Conservation (phyloP, 2,888 invertebrate genomes). For the Anorthoa munda region DNA sequence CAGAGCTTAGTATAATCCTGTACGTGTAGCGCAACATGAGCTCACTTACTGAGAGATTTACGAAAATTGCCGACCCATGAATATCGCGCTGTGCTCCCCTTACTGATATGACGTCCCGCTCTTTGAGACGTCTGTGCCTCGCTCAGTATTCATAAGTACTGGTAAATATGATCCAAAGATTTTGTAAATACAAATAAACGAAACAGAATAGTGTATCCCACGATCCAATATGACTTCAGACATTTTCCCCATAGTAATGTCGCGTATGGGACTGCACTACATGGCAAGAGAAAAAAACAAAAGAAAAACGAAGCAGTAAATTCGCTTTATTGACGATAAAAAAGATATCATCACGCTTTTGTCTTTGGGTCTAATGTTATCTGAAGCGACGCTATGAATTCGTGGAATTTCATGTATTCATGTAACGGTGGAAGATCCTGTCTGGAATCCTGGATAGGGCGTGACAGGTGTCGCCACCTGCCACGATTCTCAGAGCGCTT, state of each 20-base stretch:
- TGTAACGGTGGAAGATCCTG: slow-evolving; percentile 8
- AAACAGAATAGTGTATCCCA: slow-evolving; percentile 20
- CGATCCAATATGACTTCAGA: slow-evolving; percentile 1
- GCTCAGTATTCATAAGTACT: slow-evolving; percentile 51
- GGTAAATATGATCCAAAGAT: slow-evolving; percentile 49
- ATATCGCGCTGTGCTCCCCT: slow-evolving; percentile 67
- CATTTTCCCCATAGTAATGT: slow-evolving; percentile 13
- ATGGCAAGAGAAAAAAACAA: slow-evolving; percentile 19
- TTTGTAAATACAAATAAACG: slow-evolving; percentile 44
- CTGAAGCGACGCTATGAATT: slow-evolving; percentile 18
- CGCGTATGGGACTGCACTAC: slow-evolving; percentile 13
- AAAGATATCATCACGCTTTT: slow-evolving; percentile 38
- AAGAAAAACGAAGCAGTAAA: slow-evolving; percentile 21
- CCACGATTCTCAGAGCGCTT: slow-evolving; percentile 47
- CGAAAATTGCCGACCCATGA: slow-evolving; percentile 73
- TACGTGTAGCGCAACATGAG: slow-evolving; percentile 77
- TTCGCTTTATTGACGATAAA: slow-evolving; percentile 38
- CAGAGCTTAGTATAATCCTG: slow-evolving; percentile 81
- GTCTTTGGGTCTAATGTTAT: slow-evolving; percentile 27
- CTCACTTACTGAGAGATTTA: slow-evolving; percentile 82
- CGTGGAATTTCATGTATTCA: slow-evolving; percentile 35
- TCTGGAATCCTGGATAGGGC: slow-evolving; percentile 20
- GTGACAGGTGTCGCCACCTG: slow-evolving; percentile 47
- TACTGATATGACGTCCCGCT: slow-evolving; percentile 61
- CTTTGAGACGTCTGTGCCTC: slow-evolving; percentile 48